phyloP scores from a whole-genome alignment of 2,113 vertebrate genomes.

The Pluvianellus socialis region DNA sequence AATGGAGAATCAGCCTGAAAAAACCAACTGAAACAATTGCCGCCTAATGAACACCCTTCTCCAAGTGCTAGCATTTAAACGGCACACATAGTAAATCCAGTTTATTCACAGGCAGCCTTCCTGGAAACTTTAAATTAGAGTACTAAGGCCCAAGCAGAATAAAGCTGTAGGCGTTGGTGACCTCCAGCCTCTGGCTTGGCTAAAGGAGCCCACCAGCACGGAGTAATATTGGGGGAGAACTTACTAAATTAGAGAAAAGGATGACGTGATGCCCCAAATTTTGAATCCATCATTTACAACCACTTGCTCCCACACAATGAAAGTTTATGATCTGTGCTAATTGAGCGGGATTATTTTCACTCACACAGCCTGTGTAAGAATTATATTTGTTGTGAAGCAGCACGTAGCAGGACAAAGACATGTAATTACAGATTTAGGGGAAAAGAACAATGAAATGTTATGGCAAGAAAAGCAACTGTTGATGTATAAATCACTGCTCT shows the following conservation, averaged over 20 bases:
- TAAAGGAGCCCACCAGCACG: constrained; percentile 16
- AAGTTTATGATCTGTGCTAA: constrained; percentile 39
- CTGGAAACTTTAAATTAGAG: constrained; percentile 69
- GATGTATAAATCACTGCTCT: background rate
- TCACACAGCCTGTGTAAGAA: constrained; percentile 43
- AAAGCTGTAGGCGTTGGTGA: constrained; percentile 39
- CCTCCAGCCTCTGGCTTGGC: constrained; percentile 25
- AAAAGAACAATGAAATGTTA: constrained; percentile 49
- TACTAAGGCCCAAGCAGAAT: constrained; percentile 60
- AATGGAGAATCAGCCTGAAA: constrained; percentile 65
- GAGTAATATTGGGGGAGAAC: background rate
- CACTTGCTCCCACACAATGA: constrained; percentile 12
- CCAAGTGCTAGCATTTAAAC: constrained; percentile 54
- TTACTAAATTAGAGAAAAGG: background rate
- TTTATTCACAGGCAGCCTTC: constrained; percentile 46
- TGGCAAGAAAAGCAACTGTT: constrained; percentile 37
- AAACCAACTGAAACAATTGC: constrained; percentile 65
- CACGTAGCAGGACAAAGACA: constrained; percentile 38
- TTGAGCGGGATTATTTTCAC: constrained; percentile 32
- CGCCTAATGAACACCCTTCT: constrained; percentile 72
- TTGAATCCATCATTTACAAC: background rate
- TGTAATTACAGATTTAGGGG: constrained; percentile 42
- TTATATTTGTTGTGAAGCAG: constrained; percentile 43
- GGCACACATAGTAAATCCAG: constrained; percentile 49
- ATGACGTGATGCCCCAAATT: background rate